Evolutionary conservation across 2,888 invertebrate genomes (phyloP).

Genomic region (Xylota segnis): DNA sequence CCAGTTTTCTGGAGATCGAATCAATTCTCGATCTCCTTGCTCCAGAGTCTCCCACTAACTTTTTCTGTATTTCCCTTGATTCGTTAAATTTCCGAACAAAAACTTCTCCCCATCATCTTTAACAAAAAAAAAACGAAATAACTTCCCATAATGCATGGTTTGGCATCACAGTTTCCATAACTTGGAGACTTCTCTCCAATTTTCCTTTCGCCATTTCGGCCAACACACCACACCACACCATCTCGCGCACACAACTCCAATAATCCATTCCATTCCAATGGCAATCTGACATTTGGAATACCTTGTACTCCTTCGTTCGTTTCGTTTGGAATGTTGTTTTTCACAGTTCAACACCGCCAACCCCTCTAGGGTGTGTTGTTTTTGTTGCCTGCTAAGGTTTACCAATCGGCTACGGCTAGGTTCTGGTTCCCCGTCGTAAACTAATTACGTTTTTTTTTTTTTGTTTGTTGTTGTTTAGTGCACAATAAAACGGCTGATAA

Average conservation of each 20-base stretch:
- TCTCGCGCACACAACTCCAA: slow-evolving; percentile 10
- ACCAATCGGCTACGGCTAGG: not conserved
- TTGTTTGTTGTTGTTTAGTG: not conserved
- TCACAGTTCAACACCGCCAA: slow-evolving; percentile 27
- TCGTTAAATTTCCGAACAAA: too few species aligned
- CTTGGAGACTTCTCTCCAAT: slow-evolving; percentile 12
- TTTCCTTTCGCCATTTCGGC: slow-evolving; percentile 3
- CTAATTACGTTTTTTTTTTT: slow-evolving; percentile 5
- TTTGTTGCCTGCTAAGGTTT: slow-evolving; percentile 1
- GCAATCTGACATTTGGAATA: slow-evolving; percentile 66
- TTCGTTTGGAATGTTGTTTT: slow-evolving; percentile 69
- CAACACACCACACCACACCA: slow-evolving; percentile 37
- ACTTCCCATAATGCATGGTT: not conserved
- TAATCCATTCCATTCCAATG: slow-evolving; percentile 41
- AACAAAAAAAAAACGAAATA: not conserved
- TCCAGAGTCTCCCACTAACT: too few species aligned
- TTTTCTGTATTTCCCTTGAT: too few species aligned
- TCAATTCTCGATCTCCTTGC: too few species aligned
- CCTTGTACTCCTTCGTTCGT: not conserved
- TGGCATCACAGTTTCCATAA: slow-evolving; percentile 43
- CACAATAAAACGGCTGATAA: not conserved
- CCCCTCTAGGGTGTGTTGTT: slow-evolving; percentile 27
- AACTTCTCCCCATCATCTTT: not conserved
- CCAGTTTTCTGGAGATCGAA: too few species aligned
- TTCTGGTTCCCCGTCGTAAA: not conserved